Conservation (phyloP, 2,113 vertebrate genomes). For the Oceanodroma tethys region DNA sequence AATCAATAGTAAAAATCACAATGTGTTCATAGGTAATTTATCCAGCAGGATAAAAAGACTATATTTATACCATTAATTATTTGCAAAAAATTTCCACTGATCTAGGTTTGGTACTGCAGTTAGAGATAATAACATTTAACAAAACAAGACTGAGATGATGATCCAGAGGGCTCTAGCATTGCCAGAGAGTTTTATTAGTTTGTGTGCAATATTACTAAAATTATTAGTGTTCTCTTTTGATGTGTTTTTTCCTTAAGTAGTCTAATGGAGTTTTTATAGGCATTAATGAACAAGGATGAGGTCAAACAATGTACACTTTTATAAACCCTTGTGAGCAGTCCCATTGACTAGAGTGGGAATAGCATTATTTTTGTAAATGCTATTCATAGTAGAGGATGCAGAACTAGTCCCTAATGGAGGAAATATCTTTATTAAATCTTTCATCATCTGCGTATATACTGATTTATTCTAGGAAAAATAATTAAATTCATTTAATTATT, state of each 20-base stretch:
- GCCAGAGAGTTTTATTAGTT: neutral
- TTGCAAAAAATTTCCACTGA: neutral
- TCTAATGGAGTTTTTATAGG: slow-evolving; percentile 30
- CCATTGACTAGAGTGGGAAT: neutral
- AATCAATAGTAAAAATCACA: neutral
- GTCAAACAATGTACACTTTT: neutral
- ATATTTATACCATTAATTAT: neutral
- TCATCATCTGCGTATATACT: neutral
- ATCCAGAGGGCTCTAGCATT: neutral
- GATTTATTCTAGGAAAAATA: slow-evolving; percentile 31
- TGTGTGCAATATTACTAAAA: neutral
- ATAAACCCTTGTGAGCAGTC: neutral
- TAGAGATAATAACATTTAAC: neutral
- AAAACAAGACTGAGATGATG: neutral
- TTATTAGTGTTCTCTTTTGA: neutral
- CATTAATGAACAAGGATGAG: slow-evolving; percentile 9
- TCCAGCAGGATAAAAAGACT: neutral
- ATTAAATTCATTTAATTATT: slow-evolving; percentile 41
- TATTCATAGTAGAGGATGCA: neutral
- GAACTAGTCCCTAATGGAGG: slow-evolving; percentile 10
- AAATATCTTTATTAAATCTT: slow-evolving; percentile 44
- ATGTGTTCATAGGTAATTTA: neutral
- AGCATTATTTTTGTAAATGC: neutral
- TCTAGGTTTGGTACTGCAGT: neutral
- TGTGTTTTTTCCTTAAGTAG: neutral